These are phyloP conservation scores for Paraescarpia echinospica DNA, from an alignment of 1,140 invertebrate genomes.

Conservation along the genomic window DNA sequence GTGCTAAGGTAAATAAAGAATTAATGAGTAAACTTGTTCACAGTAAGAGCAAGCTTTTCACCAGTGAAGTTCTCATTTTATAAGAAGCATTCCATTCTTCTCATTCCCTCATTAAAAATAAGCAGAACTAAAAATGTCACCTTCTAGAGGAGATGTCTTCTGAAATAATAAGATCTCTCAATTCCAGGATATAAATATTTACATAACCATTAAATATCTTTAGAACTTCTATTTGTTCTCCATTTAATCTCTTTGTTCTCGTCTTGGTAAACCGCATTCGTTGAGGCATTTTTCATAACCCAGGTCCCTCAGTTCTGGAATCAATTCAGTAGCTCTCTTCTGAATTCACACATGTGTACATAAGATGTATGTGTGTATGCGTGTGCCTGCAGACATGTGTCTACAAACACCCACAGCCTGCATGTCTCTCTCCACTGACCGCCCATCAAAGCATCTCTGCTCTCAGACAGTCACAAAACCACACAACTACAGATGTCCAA, in stretches of 20 bases:
- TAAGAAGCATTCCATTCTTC: not conserved
- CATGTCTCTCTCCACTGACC: not conserved
- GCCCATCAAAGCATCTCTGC: not conserved
- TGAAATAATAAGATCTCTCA: no score
- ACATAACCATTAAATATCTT: no score
- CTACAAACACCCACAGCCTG: not conserved
- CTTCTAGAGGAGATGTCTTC: not conserved
- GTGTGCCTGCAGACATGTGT: not conserved
- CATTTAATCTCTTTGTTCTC: no score
- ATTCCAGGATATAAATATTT: no score
- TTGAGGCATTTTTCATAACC: no score
- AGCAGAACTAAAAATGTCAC: not conserved
- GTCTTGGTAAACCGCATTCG: no score
- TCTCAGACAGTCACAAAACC: not conserved
- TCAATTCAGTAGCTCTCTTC: no score
- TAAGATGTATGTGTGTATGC: no score
- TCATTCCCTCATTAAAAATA: not conserved
- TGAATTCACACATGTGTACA: no score
- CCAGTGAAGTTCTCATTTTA: not conserved
- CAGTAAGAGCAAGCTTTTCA: not conserved
- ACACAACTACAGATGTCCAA: not conserved
- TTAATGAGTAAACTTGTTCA: not conserved
- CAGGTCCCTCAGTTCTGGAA: no score
- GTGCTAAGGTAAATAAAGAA: not conserved
- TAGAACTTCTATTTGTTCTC: no score